Percentiles rank a stretch among this genome's conserved stretches.
Conservation (phyloP, 2,888 invertebrate genomes). For the Rhagium mordax region DNA sequence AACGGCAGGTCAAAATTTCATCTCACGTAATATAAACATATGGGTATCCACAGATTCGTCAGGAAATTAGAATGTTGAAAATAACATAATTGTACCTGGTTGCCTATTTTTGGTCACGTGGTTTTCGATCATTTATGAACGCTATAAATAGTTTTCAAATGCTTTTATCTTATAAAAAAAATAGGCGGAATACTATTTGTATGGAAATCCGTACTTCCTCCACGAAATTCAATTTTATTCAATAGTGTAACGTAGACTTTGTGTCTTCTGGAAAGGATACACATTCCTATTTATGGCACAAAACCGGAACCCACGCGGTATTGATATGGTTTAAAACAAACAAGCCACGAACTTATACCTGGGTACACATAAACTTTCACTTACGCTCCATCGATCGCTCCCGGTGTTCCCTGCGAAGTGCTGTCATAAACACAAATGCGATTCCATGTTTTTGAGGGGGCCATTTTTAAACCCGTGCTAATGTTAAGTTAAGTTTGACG, state of each 20-base stretch:
- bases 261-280: not conserved
- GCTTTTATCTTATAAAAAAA: no score
- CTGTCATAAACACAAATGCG: conserved; percentile 11
- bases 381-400: conserved; percentile 6
- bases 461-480: not conserved
- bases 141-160: no score
- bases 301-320: not conserved
- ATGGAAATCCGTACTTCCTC: not conserved
- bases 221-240: not conserved
- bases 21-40: no score
- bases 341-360: conserved; percentile 5
- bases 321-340: conserved; percentile 16
- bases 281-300: not conserved
- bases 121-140: no score
- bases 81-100: no score
- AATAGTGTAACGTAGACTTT: not conserved
- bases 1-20: no score
- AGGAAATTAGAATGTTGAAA: no score
- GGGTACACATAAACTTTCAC: conserved; percentile 20
- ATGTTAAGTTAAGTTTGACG: not conserved
- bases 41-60: no score
- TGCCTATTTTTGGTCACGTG: no score
- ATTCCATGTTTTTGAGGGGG: not conserved
- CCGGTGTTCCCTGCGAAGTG: not conserved
- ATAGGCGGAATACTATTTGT: conserved; percentile 1